Percentiles rank a stretch among this genome's conserved stretches.
Conservation (phyloP, 2,113 vertebrate species). For the Mirounga angustirostris region DNA sequence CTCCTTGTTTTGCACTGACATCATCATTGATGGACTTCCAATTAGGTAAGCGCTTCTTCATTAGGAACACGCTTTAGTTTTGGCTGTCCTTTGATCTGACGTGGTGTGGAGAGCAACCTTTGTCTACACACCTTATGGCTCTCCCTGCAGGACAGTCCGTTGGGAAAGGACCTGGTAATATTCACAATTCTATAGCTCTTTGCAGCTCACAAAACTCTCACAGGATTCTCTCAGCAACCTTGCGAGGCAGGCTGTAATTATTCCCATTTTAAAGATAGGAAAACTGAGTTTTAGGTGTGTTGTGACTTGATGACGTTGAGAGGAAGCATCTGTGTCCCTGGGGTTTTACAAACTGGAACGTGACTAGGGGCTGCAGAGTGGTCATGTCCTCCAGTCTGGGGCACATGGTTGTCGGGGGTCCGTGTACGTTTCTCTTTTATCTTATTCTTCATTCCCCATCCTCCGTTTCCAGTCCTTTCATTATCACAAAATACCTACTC, state of each 20-base stretch:
- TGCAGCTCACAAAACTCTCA: not conserved
- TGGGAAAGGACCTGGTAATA: not conserved
- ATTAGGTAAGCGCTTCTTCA: not conserved
- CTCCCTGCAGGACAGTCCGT: not conserved
- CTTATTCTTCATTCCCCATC: not conserved
- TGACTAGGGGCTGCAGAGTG: not conserved
- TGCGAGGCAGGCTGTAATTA: not conserved
- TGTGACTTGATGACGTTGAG: not conserved
- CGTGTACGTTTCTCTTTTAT: not conserved
- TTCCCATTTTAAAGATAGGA: slow-evolving; percentile 8
- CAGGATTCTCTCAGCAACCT: not conserved
- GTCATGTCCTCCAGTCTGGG: not conserved
- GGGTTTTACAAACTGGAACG: not conserved
- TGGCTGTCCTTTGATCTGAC: not conserved
- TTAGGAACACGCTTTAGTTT: not conserved
- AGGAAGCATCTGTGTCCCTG: not conserved
- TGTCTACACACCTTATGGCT: not conserved
- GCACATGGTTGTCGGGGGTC: not conserved
- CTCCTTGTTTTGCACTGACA: not conserved
- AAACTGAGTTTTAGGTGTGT: not conserved
- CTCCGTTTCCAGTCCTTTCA: not conserved
- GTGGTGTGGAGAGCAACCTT: not conserved
- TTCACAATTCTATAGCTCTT: not conserved
- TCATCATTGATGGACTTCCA: not conserved
- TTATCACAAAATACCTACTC: not conserved